Evolutionary conservation across 1,140 invertebrate species (phyloP), one percentile per base, ranked within the genome.

Genomic region (Trichogramma pretiosum): DNA sequence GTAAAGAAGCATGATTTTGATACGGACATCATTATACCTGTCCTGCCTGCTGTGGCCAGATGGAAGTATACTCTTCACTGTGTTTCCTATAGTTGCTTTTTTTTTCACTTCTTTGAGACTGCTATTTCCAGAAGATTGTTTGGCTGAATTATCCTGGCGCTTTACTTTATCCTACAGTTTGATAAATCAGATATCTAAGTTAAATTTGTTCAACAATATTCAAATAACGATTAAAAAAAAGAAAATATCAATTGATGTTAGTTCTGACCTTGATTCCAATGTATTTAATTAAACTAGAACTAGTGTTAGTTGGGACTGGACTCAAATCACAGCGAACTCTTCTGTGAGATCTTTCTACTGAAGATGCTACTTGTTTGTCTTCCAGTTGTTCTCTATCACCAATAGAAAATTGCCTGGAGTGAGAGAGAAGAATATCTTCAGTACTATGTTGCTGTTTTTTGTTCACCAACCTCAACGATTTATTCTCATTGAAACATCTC

Each of bases 1-100:
- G 61, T 69, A 70, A 68, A 46, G 24, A 71, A 71, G 68, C 68
- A 67, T 70, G 67, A 69, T 64, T 68, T 71, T 68, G 68, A 71
- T 71, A 71, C 67, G 66, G 68, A 71, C 68, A 71, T 70, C 67
- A 68, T 71, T 70, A 69, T 71, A 71, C 68, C 68, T 71, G 68
- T 71, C 68, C 68, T 71, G 68, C 66, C 67, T 70, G 58, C 59
- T 65, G 61, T 71, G 65, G 68, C 67, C 60, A 63, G 67, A 70
- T 61, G 68, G 64, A 56, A 71, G 66, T 56, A 71, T 54, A 58
- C 68, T 67, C 48, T 67, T 65, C 67, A 71, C 68, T 61, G 62
- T 63, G 56, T 71, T 71, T 60, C 67, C 68, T 71, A 71, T 71
- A 63, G 68, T 63, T 71, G 67, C 66, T 69, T 58, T 67, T 63